Conservation (phyloP, 2,888 invertebrate species). For the Altica lythri region DNA sequence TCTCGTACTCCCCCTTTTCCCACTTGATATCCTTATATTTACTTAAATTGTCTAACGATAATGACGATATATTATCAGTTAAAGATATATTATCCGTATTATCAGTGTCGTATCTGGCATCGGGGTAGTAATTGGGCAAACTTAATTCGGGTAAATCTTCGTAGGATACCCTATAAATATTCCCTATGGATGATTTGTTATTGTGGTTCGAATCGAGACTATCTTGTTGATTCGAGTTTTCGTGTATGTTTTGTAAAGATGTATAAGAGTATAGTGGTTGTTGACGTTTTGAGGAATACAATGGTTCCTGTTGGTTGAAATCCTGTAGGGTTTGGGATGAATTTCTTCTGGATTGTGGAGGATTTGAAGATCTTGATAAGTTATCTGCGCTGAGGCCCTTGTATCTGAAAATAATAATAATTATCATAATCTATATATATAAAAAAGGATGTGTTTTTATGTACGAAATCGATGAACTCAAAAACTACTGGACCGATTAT, state of each 20-base stretch:
- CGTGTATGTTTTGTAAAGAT: slow-evolving; percentile 33
- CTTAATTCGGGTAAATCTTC: slow-evolving; percentile 52
- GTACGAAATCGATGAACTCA: too few relatives aligned
- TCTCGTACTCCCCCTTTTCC: slow-evolving; percentile 41
- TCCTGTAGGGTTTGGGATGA: slow-evolving; percentile 24
- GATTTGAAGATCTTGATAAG: slow-evolving; percentile 37
- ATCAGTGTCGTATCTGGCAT: slow-evolving; percentile 60
- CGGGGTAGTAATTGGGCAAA: slow-evolving; percentile 57
- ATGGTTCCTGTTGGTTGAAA: slow-evolving; percentile 23
- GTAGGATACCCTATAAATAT: slow-evolving; percentile 42
- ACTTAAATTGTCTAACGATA: slow-evolving; percentile 48
- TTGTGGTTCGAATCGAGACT: slow-evolving; percentile 65
- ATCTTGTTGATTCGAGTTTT: slow-evolving; percentile 53
- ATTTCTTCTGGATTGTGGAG: slow-evolving; percentile 33
- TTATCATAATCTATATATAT: too few relatives aligned
- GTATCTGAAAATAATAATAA: slow-evolving; percentile 46
- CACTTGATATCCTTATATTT: slow-evolving; percentile 46
- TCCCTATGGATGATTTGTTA: slow-evolving; percentile 61
- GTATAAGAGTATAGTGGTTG: slow-evolving; percentile 31
- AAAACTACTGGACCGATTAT: too few relatives aligned
- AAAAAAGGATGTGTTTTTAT: too few relatives aligned
- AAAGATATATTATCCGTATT: slow-evolving; percentile 58
- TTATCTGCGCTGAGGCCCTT: slow-evolving; percentile 48
- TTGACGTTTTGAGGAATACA: slow-evolving; percentile 32
- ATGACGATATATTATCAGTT: slow-evolving; percentile 53